Evolutionary conservation across 2,888 invertebrate genomes (phyloP), one percentile per base, ranked within the genome.

Genomic region (Andrena praecox): DNA sequence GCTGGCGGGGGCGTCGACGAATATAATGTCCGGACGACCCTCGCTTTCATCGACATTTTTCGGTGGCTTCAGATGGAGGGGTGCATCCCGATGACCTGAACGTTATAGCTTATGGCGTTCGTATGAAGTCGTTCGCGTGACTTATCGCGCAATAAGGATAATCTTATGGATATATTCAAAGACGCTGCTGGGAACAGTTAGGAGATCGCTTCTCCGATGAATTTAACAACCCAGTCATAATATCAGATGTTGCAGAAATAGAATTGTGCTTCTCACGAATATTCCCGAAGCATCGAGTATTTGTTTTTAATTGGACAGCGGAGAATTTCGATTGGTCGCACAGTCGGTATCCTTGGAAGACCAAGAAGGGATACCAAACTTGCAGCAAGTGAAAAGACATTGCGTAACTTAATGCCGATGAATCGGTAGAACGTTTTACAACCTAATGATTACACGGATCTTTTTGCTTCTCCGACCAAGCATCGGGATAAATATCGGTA

Each of bases 81-180:
- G 48, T n/a, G 42, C 54, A 20, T 10, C 16, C 20, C 16, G 73
- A 72, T 72, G 24, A 20, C 27, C 27, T 0, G 50, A n/a, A 60
- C 60, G 56, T 72, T 10, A 72, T 42, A 35, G 29, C 52, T 24
- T 16, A 42, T 56, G 27, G 12, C 1, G 27, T 48, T 72, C 72
- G 2, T 77, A 72, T 33, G 48, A 66, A 60, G 12, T 16, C 20
- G 35, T 64, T 66, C 10, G 31, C 27, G 12, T 20, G 77, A 64
- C n/a, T 77, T 59, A 73, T 50, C 2, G 50, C 27, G 33, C 64
- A 31, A 72, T 72, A 35, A 42, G 42, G 42, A 42, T 42, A 64
- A 64, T 27, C 52, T 8, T 24, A 33, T 56, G 56, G 24, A 56
- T 56, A 56, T 16, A 33, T 33, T 24, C 16, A 54, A 35, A 56